Conservation (phyloP, 2,797 vertebrate species). For the Rhynchotus rufescens region DNA sequence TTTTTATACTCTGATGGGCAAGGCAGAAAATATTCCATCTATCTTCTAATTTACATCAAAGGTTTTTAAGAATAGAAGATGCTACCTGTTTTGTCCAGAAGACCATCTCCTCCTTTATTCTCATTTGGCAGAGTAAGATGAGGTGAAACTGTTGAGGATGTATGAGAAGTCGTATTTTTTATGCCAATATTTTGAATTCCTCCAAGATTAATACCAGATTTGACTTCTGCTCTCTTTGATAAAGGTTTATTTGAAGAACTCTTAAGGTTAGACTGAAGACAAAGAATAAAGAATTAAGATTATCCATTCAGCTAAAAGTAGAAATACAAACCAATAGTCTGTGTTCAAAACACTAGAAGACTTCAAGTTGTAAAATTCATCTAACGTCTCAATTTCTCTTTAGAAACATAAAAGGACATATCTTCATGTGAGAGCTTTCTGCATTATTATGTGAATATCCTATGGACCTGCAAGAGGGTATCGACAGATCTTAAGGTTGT, state of each 20-base stretch:
- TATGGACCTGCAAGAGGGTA: neutral
- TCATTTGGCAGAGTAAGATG: conserved; percentile 54
- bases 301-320: neutral
- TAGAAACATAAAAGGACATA: neutral
- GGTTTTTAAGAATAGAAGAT: neutral
- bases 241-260: conserved; percentile 76
- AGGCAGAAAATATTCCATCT: neutral
- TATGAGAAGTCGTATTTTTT: conserved; percentile 52
- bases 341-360: neutral
- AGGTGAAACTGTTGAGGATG: conserved; percentile 39
- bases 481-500: neutral
- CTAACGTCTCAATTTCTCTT: neutral
- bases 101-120: conserved; percentile 63
- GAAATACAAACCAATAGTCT: neutral
- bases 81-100: conserved; percentile 79
- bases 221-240: conserved; percentile 63
- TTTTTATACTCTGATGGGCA: neutral
- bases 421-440: neutral
- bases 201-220: conserved; percentile 38
- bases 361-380: neutral
- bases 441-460: neutral
- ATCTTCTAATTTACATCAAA: neutral
- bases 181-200: conserved; percentile 61
- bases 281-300: conserved; percentile 54
- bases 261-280: conserved; percentile 76